Base-by-base conservation (phyloP, 1,140 invertebrate species). In the Danaus melanippus region DNA sequence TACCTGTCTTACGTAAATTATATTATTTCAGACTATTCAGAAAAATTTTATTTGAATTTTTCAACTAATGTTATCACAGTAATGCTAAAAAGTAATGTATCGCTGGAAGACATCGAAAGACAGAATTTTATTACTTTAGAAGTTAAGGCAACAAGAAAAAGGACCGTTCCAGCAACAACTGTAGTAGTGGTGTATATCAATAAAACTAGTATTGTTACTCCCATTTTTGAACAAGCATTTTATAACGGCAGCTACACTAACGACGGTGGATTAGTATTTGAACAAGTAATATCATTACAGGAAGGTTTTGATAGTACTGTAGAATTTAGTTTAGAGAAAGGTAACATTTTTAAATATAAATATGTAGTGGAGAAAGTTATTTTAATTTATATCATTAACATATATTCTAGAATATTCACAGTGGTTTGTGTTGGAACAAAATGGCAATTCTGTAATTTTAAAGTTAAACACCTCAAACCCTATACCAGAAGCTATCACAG, bases 301-400 rank as follows among this genome's bases (percentile, higher is more conserved):
- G 45, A 53, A 41, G 76, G 72, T 12, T 69, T 64, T 56, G 76
- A 79, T 59, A 53, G 62, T 9, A 69, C 67, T 1, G 76, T 76
- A 9, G 50, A 53, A 2, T 76, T 76, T 58, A 12, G 21, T 9
- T 54, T 79, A 46, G 65, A 74, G 64, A 71, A 72, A 64, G 76
- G 76, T 79, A 73, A 53, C 2, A 32, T 32, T 32, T 11, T 42
- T 10, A 49, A 46, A 46, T 21, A 15, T 48, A 32, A 12, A 44
- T 50, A 41, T 1, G 3, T 15, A 15, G 10, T 49, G 1, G 12
- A 42, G 21, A 39, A 10, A 44, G 45, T 50, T 50, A 10, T 9
- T 10, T 17, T 48, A 12, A 7, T 17, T 46, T 50, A 9, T 44
- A 2, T 55, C 9, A 42, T 62, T 12, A 10, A 62, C 52, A 62